Conservation (phyloP, 2,113 vertebrate species). For the Pantherophis guttatus region DNA sequence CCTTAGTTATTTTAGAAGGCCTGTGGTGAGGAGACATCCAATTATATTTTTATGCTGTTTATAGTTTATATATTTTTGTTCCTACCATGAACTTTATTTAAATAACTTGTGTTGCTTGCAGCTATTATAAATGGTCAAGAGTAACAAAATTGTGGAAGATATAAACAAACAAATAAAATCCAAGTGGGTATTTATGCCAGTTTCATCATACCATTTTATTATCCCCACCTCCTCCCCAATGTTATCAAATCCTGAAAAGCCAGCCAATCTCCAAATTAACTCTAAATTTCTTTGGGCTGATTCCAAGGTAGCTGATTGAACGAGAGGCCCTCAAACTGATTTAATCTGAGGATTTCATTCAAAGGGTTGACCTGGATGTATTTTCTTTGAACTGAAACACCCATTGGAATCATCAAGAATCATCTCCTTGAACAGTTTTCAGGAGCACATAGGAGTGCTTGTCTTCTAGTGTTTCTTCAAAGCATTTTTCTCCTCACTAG, state of each 20-base stretch:
- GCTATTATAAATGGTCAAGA: neutral
- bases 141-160: neutral
- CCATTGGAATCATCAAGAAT: neutral
- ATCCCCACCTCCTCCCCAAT: neutral
- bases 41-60: neutral
- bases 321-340: neutral
- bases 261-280: neutral
- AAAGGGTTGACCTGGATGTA: neutral
- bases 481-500: neutral
- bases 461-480: neutral
- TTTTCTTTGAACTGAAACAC: neutral
- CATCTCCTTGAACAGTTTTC: neutral
- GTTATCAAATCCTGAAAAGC: neutral
- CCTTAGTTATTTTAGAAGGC: neutral
- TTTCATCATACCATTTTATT: neutral
- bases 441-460: neutral
- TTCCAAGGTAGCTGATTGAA: neutral
- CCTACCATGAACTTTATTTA: neutral
- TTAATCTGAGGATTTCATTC: neutral
- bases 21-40: neutral
- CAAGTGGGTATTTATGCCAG: neutral
- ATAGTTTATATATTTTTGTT: neutral
- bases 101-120: neutral
- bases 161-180: neutral
- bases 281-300: neutral